phyloP scores from a whole-genome alignment of 1,140 invertebrate genomes.

The Sarcophaga bullata region DNA sequence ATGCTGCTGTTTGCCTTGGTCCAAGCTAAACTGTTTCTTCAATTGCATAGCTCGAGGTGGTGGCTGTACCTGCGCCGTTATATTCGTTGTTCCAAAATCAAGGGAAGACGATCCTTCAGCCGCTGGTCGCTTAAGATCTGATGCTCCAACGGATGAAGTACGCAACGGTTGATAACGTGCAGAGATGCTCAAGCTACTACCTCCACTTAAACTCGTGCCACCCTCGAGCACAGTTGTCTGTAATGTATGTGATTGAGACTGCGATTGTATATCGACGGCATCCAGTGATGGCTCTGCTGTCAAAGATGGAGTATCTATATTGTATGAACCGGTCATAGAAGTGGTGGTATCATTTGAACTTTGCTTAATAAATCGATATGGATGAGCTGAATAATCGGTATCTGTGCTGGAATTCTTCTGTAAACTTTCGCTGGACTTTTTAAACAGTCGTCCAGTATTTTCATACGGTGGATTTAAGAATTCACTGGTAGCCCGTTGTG shows the following conservation, averaged over 20 bases:
- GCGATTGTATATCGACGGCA: constrained; percentile 50
- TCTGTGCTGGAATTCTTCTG: constrained; percentile 66
- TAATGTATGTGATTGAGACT: constrained; percentile 3
- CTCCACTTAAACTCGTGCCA: constrained; percentile 41
- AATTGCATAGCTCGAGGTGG: constrained; percentile 58
- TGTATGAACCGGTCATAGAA: constrained; percentile 63
- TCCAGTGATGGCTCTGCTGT: constrained; percentile 62
- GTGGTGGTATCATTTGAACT: constrained; percentile 65
- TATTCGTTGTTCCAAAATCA: constrained; percentile 53
- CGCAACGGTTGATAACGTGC: constrained; percentile 62
- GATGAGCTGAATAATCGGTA: constrained; percentile 64
- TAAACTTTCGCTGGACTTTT: constrained; percentile 63
- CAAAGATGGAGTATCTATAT: constrained; percentile 62
- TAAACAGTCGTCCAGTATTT: constrained; percentile 56
- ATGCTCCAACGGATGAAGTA: constrained; percentile 59
- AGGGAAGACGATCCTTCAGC: constrained; percentile 48
- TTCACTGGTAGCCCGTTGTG: constrained; percentile 60
- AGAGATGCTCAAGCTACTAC: constrained; percentile 46
- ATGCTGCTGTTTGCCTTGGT: constrained; percentile 58
- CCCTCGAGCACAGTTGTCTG: constrained; percentile 29
- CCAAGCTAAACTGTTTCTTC: constrained; percentile 65
- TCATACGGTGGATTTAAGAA: constrained; percentile 62
- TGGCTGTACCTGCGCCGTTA: constrained; percentile 57
- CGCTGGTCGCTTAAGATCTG: constrained; percentile 51
- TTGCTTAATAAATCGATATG: constrained; percentile 65